Conservation (phyloP, 2,888 invertebrate genomes). For the Busseola fusca region DNA sequence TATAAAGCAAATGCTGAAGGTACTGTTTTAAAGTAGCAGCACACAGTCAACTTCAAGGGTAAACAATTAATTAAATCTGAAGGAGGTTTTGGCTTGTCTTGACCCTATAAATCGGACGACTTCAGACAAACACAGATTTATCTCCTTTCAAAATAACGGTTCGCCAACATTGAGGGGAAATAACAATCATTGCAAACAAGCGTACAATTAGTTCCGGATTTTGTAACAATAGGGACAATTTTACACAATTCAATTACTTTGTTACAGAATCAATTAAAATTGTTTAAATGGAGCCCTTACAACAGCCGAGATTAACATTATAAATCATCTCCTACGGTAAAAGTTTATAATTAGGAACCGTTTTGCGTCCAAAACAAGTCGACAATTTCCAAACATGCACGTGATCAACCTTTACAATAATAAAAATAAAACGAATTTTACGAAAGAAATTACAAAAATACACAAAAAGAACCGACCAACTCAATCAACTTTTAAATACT, state of each 20-base stretch:
- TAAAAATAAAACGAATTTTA: conserved; percentile 15
- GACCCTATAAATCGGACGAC: conserved; percentile 5
- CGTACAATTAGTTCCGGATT: conserved; percentile 20
- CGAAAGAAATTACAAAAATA: conserved; percentile 14
- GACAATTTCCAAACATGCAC: conserved; percentile 4
- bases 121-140: neutral
- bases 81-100: conserved; percentile 10
- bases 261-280: conserved; percentile 7
- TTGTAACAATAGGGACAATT: neutral
- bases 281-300: neutral
- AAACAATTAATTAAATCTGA: neutral
- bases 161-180: neutral
- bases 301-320: neutral
- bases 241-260: conserved; percentile 1
- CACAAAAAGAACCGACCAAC: neutral
- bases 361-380: conserved; percentile 2
- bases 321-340: neutral
- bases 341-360: neutral
- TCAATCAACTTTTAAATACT: conserved; percentile 19
- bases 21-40: neutral
- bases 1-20: neutral
- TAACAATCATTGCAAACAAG: conserved; percentile 16
- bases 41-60: neutral
- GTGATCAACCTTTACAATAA: neutral
- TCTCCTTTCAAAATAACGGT: neutral